A percentile compares a stretch with the other conserved stretches of the same genome.
Conservation (phyloP, 2,888 invertebrate genomes). For the Frankliniella fusca region DNA sequence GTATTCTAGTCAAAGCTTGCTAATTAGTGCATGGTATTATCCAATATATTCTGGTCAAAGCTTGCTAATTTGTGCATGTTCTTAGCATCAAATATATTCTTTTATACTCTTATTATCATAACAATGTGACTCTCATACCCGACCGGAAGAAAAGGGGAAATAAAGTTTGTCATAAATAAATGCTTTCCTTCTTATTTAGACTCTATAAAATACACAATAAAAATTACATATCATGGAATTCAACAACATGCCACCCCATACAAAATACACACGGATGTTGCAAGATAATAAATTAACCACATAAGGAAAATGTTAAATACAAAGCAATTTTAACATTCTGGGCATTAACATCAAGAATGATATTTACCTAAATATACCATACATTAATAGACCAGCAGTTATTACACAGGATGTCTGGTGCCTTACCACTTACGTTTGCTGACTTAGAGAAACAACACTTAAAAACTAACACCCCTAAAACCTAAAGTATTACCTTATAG, state of each 20-base stretch:
- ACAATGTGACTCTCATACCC: no score
- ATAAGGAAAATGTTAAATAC: conserved; percentile 7
- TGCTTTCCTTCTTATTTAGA: neutral
- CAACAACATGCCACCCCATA: neutral
- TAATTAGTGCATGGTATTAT: no score
- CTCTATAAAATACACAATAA: neutral
- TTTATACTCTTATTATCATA: no score
- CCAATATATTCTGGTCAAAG: no score
- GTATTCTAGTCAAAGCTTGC: no score
- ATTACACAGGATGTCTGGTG: neutral
- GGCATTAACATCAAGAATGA: neutral
- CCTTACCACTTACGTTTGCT: neutral
- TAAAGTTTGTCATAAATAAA: no score
- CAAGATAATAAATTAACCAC: conserved; percentile 13
- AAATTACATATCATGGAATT: no score
- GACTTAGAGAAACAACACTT: neutral
- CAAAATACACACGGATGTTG: neutral
- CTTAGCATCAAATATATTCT: no score
- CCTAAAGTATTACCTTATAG: neutral
- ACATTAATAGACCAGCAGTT: neutral
- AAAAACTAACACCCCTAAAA: neutral
- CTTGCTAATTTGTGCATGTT: no score
- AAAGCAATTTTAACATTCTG: neutral
- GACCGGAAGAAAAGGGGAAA: no score
- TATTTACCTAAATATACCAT: neutral